phyloP scores from a whole-genome alignment of 2,888 invertebrate genomes.

The Mimachlamys varia region DNA sequence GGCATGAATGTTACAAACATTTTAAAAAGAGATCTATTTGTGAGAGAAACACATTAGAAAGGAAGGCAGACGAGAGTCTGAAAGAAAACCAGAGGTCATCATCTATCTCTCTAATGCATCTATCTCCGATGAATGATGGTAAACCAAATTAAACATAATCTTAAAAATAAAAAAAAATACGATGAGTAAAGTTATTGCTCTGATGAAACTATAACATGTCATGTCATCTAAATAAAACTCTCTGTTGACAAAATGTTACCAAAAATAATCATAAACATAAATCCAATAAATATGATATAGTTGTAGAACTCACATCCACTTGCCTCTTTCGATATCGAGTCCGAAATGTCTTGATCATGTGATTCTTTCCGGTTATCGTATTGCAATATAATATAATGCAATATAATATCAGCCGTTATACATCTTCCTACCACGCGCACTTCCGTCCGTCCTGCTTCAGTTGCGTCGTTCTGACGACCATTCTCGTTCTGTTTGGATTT shows the following conservation, averaged over 20 bases:
- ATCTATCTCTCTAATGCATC: background rate
- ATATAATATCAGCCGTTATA: background rate
- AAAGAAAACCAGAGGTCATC: background rate
- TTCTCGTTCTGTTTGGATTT: constrained; percentile 23
- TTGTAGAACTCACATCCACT: constrained; percentile 26
- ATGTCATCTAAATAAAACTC: constrained; percentile 5
- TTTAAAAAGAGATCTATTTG: constrained; percentile 28
- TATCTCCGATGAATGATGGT: constrained; percentile 16
- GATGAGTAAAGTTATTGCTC: background rate
- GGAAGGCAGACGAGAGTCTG: background rate
- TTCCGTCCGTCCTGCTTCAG: background rate
- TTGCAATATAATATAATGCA: background rate
- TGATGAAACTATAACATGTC: constrained; percentile 12
- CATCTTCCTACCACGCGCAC: background rate
- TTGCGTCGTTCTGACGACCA: background rate
- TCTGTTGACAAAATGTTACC: constrained; percentile 14
- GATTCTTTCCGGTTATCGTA: background rate
- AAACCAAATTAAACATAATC: constrained; percentile 27
- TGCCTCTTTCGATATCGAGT: background rate
- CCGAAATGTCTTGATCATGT: background rate
- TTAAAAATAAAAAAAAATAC: background rate
- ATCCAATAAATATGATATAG: background rate
- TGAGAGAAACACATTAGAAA: constrained; percentile 13
- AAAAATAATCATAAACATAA: constrained; percentile 26
- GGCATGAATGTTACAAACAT: background rate